Conservation (phyloP, 2,113 vertebrate genomes). For the Noctilio leporinus region DNA sequence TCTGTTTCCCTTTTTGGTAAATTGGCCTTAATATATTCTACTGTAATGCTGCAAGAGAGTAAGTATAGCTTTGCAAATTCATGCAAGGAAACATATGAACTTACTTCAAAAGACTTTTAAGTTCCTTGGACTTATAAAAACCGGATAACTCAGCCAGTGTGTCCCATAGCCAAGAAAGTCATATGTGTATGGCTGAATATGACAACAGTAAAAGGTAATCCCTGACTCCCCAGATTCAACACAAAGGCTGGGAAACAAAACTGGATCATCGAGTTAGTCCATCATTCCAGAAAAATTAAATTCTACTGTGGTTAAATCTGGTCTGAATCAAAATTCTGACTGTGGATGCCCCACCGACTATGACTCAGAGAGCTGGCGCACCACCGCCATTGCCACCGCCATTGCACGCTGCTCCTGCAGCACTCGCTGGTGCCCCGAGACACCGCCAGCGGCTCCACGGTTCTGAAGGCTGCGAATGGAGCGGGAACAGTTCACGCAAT, state of each 20-base stretch:
- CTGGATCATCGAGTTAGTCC: background rate
- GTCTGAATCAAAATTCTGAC: slow-evolving; percentile 5
- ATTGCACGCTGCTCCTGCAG: background rate
- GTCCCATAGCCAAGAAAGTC: background rate
- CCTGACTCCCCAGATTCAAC: background rate
- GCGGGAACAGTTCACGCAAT: too few relatives aligned
- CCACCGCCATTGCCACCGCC: background rate
- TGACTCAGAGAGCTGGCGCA: background rate
- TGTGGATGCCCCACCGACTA: background rate
- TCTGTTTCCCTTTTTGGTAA: slow-evolving; percentile 20
- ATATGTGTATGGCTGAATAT: background rate
- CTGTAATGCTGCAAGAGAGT: background rate
- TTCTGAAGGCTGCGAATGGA: background rate
- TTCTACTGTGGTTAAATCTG: background rate
- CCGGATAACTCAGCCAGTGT: background rate
- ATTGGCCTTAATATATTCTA: background rate
- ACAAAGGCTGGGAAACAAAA: background rate
- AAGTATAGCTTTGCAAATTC: slow-evolving; percentile 12
- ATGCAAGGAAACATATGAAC: background rate
- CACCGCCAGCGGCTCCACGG: background rate
- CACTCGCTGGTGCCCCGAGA: background rate
- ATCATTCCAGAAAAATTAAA: slow-evolving; percentile 5
- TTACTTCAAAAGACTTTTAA: slow-evolving; percentile 33
- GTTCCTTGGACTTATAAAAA: background rate
- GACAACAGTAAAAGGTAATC: background rate